These are phyloP conservation scores for Orycteropus afer DNA, from an alignment of 2,113 vertebrate genomes.

Conservation along the genomic window DNA sequence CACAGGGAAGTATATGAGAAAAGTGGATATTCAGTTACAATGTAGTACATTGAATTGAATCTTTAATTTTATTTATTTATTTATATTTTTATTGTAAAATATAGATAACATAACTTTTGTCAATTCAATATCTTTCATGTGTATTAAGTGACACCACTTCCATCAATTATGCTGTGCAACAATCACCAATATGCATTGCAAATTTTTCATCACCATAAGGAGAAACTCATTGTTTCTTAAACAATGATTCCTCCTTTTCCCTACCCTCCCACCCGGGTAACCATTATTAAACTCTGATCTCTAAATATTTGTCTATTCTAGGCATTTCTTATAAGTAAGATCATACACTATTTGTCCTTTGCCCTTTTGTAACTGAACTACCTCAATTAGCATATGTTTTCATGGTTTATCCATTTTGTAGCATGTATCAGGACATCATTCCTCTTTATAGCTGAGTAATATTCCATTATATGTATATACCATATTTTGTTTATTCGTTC, in stretches of 20 bases:
- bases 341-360: neutral
- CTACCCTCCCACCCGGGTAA: neutral
- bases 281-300: no score
- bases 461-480: no score
- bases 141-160: no score
- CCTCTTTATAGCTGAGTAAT: no score
- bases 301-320: neutral
- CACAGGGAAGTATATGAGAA: neutral
- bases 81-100: no score
- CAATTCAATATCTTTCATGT: neutral
- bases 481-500: no score
- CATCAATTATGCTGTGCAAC: no score
- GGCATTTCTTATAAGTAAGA: no score
- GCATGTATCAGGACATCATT: no score
- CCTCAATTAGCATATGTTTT: neutral
- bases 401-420: neutral
- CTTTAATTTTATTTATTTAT: neutral
- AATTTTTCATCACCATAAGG: no score
- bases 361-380: neutral
- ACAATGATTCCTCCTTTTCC: neutral
- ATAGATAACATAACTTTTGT: neutral
- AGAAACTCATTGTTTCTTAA: neutral
- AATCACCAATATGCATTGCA: no score
- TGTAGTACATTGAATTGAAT: conserved; percentile 9
- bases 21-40: neutral